Evolutionary conservation across 2,888 invertebrate species (phyloP), one percentile per base, ranked within the genome.

Genomic region (Temnothorax rugatulus): DNA sequence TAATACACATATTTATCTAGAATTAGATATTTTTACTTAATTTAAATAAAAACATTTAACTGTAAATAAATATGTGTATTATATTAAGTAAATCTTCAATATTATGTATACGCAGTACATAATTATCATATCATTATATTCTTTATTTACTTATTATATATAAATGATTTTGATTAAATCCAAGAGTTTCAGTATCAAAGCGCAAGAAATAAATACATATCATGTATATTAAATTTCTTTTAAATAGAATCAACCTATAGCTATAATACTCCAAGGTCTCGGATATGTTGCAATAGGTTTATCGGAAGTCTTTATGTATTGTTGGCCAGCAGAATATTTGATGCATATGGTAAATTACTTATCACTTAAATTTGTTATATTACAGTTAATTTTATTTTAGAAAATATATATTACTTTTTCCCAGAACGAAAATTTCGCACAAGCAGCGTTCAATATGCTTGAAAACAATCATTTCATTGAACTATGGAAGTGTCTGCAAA

Each of bases 261-360:
- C 0, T 15, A 2, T 21, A 64, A 7, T 41, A 25, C 0, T 21
- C 2, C 41, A 25, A 3, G 13, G 15, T 25, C 4, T 0, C 8
- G n/a, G 11, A 64, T 2, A 41, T 5, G 0, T 0, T 25, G 0
- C 9, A 25, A 0, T 0, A 41, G 0, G 13, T 21, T n/a, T 74
- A n/a, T 34, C 41, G 8, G 77, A 76, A 64, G 83, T 87, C 4
- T 76, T 87, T 11, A 82, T 86, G 25, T 84, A 64, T 29, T 74
- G 83, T 0, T 87, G 87, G 86, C 84, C 87, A 50, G 79, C 89
- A 11, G 83, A 89, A 47, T 84, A 88, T 52, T 77, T 89, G 57
- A 83, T 88, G 11, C 61, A 84, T 59, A 84, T 83, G 66, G 88
- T 89, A 75, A 83, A 82, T 69, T 34, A 34, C 7, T 34, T 7